Evolutionary conservation across 2,797 vertebrate genomes (phyloP).

Genomic region (Falco novaeseelandiae): DNA sequence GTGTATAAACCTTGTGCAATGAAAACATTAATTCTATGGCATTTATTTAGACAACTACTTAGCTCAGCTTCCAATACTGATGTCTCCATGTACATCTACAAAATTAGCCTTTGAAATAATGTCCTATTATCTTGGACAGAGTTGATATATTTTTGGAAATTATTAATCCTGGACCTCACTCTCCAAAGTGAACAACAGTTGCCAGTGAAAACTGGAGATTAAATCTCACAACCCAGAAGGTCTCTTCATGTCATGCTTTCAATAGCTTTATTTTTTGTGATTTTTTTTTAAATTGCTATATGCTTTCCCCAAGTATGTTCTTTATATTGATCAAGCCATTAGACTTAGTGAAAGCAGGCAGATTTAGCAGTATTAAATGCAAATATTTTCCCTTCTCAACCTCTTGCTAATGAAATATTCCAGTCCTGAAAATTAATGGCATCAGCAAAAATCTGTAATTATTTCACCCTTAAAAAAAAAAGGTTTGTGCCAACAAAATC

Average conservation of each 20-base stretch:
- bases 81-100: neutral
- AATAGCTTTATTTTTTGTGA: neutral
- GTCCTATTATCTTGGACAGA: neutral
- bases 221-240: neutral
- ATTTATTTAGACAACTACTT: neutral
- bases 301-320: neutral
- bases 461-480: conserved; percentile 8
- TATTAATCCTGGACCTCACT: neutral
- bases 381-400: conserved; percentile 18
- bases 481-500: conserved; percentile 19
- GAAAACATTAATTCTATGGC: neutral
- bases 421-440: conserved; percentile 14
- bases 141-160: neutral
- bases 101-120: neutral
- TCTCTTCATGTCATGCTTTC: neutral
- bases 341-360: neutral
- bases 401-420: conserved; percentile 34
- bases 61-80: neutral
- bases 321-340: conserved; percentile 6
- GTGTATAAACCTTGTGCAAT: neutral
- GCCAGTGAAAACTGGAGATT: neutral
- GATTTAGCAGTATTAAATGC: conserved; percentile 26
- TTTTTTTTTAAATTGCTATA: neutral
- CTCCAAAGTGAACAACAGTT: neutral
- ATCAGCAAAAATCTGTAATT: conserved; percentile 43